A percentile compares a stretch with the other conserved stretches of the same genome.
These are phyloP conservation scores for Periplaneta americana DNA, from an alignment of 1,140 invertebrate genomes.

Conservation along the genomic window DNA sequence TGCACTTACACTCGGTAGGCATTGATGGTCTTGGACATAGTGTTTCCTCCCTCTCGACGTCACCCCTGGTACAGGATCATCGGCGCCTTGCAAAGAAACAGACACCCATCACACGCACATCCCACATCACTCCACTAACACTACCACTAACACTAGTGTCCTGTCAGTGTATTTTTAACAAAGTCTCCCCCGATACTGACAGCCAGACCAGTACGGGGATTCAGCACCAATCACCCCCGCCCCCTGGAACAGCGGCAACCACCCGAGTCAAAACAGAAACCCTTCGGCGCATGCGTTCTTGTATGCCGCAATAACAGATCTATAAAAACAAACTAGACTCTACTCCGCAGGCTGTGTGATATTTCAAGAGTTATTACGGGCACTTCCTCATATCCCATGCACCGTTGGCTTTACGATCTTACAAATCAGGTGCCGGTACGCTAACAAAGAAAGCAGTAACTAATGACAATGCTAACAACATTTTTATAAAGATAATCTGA, in stretches of 20 bases:
- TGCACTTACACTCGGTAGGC: constrained; percentile 8
- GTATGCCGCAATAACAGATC: neutral
- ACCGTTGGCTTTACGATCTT: too few relatives aligned
- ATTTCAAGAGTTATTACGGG: too few relatives aligned
- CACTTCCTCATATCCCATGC: too few relatives aligned
- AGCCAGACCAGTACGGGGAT: neutral
- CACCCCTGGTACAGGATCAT: neutral
- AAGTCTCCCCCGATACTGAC: neutral
- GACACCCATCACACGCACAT: neutral
- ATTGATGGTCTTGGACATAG: constrained; percentile 13
- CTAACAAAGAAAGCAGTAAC: too few relatives aligned
- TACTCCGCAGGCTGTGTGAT: too few relatives aligned
- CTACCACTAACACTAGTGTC: neutral
- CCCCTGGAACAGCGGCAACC: neutral
- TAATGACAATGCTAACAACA: too few relatives aligned
- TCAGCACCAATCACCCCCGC: neutral
- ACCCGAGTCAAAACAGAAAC: neutral
- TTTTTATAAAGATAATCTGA: too few relatives aligned
- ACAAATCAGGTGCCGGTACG: too few relatives aligned
- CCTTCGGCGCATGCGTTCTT: neutral
- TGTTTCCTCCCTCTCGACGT: neutral
- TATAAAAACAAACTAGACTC: too few relatives aligned
- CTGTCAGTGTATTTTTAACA: neutral
- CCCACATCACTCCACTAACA: too few relatives aligned
- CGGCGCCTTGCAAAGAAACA: neutral